These are phyloP conservation scores for Lasioglossum morio DNA, from an alignment of 2,888 invertebrate species.

Conservation along the genomic window DNA sequence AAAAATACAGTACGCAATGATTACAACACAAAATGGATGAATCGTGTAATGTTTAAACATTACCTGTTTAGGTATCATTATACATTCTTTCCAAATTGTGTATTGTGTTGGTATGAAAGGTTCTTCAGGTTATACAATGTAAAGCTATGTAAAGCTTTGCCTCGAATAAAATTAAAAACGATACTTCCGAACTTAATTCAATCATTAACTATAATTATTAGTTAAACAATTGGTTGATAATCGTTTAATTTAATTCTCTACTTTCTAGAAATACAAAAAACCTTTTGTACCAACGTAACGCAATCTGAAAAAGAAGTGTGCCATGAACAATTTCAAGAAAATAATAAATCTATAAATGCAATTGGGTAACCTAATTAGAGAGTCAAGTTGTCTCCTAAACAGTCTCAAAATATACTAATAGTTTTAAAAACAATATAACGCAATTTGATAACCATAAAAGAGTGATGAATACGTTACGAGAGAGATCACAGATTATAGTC, in stretches of 20 bases:
- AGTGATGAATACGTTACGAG: slow-evolving; percentile 54
- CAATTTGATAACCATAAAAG: slow-evolving; percentile 52
- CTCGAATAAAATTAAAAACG: neutral
- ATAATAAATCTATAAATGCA: slow-evolving; percentile 33
- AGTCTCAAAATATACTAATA: slow-evolving; percentile 25
- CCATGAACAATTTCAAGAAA: slow-evolving; percentile 7
- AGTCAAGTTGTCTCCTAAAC: slow-evolving; percentile 18
- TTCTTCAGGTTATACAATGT: neutral
- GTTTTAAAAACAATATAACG: slow-evolving; percentile 27
- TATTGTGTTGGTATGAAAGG: slow-evolving; percentile 14
- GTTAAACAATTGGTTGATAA: neutral
- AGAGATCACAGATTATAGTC: slow-evolving; percentile 77
- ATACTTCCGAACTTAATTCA: neutral
- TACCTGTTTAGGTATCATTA: slow-evolving; percentile 19
- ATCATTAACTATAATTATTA: neutral
- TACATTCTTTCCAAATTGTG: slow-evolving; percentile 18
- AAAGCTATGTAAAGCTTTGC: neutral
- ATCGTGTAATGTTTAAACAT: neutral
- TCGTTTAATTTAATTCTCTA: neutral
- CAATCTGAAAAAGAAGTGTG: neutral
- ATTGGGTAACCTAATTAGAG: slow-evolving; percentile 18
- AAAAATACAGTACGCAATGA: slow-evolving; percentile 46
- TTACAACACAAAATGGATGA: slow-evolving; percentile 12
- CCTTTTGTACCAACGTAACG: slow-evolving; percentile 4
- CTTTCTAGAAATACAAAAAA: neutral